Evolutionary conservation across 2,113 vertebrate species (phyloP).

Genomic region (Taurulus bubalis): DNA sequence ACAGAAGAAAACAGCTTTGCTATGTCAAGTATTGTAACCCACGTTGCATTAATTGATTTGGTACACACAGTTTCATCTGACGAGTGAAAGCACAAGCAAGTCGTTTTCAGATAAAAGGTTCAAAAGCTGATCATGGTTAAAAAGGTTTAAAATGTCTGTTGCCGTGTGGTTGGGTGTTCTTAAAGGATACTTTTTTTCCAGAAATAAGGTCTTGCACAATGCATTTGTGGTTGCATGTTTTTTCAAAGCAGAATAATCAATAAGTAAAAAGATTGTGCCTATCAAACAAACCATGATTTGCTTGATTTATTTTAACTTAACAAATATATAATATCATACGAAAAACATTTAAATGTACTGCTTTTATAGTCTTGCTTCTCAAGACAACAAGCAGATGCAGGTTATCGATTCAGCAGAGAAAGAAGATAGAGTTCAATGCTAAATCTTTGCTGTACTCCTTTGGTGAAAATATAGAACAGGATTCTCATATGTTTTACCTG

Average conservation of each 20-base stretch:
- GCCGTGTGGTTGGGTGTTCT: not conserved
- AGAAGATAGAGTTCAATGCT: not conserved
- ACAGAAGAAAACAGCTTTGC: not conserved
- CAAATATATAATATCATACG: not conserved
- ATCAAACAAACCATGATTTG: not conserved
- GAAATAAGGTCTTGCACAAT: not conserved
- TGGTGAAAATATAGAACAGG: not conserved
- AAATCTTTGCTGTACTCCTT: not conserved
- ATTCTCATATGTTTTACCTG: not conserved
- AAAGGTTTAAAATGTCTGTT: not conserved
- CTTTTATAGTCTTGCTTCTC: not conserved
- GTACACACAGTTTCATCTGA: not conserved
- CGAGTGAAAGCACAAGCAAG: not conserved
- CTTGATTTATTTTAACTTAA: not conserved
- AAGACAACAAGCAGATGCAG: constrained; percentile 2
- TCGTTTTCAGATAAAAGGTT: not conserved
- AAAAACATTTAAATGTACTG: not conserved
- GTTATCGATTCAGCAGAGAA: constrained; percentile 10
- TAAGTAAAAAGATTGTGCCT: not conserved
- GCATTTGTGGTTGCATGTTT: not conserved
- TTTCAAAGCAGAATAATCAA: not conserved
- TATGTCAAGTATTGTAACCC: not conserved
- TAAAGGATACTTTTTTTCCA: not conserved
- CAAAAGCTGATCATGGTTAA: not conserved
- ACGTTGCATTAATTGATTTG: not conserved